A percentile compares a stretch with the other conserved stretches of the same genome.
phyloP scores from a whole-genome alignment of 2,797 vertebrate genomes.

The Squalus acanthias region DNA sequence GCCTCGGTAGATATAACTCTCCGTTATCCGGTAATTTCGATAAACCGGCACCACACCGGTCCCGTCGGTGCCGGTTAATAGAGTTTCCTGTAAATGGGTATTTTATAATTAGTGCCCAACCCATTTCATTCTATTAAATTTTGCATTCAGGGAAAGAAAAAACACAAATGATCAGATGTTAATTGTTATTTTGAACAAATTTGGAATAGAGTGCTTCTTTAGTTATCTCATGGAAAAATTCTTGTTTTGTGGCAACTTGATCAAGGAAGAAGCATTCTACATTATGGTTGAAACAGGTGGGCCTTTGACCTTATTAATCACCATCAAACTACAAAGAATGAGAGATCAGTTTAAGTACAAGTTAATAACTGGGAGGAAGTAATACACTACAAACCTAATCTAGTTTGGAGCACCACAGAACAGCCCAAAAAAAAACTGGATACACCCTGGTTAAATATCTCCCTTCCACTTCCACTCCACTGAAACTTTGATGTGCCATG shows the following conservation, averaged over 20 bases:
- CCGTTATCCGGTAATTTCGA: too few relatives aligned
- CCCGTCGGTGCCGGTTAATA: too few relatives aligned
- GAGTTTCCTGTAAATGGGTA: not conserved
- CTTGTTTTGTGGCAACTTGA: not conserved
- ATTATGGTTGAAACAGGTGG: not conserved
- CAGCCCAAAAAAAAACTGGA: not conserved
- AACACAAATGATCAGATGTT: not conserved
- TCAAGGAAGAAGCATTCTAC: not conserved
- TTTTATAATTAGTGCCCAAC: not conserved
- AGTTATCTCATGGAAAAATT: not conserved
- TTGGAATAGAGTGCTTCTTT: not conserved
- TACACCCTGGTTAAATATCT: not conserved
- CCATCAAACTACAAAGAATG: not conserved
- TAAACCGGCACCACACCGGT: too few relatives aligned
- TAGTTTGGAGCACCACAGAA: not conserved
- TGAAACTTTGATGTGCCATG: not conserved
- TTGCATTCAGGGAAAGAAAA: not conserved
- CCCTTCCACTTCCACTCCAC: not conserved
- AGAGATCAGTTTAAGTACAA: not conserved
- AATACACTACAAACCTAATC: not conserved
- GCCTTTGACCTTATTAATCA: not conserved
- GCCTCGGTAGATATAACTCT: too few relatives aligned
- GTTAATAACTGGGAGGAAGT: too few relatives aligned
- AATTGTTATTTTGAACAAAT: not conserved
- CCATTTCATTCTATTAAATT: not conserved